Evolutionary conservation across 2,797 vertebrate genomes (phyloP).

Genomic region (Sebastes umbrosus): DNA sequence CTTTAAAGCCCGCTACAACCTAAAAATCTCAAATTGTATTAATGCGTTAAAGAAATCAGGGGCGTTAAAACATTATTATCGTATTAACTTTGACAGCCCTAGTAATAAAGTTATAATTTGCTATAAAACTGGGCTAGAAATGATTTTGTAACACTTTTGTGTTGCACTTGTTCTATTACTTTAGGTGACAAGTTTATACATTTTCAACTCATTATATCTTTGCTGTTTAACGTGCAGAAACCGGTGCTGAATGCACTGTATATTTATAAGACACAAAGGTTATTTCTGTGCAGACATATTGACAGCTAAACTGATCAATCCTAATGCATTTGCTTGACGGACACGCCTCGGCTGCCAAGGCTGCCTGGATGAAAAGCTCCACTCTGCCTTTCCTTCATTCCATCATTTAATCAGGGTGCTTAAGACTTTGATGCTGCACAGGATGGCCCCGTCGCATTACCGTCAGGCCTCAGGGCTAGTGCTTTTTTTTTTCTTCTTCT

Average conservation of each 20-base stretch:
- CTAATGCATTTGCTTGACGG: background rate
- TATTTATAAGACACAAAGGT: too few relatives aligned
- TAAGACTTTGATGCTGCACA: slow-evolving; percentile 58
- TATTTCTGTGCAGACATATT: background rate
- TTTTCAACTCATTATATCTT: background rate
- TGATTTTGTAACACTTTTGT: background rate
- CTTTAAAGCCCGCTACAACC: too few relatives aligned
- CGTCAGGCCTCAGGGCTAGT: background rate
- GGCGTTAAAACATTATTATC: too few relatives aligned
- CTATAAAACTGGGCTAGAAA: background rate
- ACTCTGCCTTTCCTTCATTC: slow-evolving; percentile 26
- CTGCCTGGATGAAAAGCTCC: background rate
- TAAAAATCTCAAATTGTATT: too few relatives aligned
- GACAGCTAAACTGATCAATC: background rate
- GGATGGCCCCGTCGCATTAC: slow-evolving; percentile 14
- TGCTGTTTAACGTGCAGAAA: background rate
- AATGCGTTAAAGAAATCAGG: too few relatives aligned
- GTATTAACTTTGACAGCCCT: too few relatives aligned
- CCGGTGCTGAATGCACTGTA: background rate
- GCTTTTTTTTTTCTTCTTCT: background rate
- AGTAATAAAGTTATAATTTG: background rate
- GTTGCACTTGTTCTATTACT: background rate
- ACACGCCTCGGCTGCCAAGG: background rate
- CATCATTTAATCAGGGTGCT: slow-evolving; percentile 41
- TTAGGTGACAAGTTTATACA: background rate